Base-by-base conservation (phyloP, 2,888 invertebrate species). In the Napeogenes sylphis region DNA sequence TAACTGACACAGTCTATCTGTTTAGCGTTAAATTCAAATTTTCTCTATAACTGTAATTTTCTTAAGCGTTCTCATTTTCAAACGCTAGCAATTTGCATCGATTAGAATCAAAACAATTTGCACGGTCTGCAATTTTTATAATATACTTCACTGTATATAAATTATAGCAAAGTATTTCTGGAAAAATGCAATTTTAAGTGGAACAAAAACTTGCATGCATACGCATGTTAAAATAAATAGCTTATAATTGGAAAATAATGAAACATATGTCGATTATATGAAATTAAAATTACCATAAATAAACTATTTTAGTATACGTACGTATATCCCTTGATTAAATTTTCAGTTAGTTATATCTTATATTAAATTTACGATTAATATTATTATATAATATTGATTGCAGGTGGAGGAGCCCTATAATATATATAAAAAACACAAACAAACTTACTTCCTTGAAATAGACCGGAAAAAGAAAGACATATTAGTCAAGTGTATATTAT, bases 101-200 rank as follows among this genome's bases (percentile, higher is more conserved):
- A 70, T 72, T 71, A 70, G 64, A 69, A 72, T 68, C 67, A 65
- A 66, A 70, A 69, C 64, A 66, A 58, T 66, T 65, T 62, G 66
- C 51, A 55, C 54, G 53, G 59, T 33, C 57, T 65, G 55, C 63
- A 64, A 64, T 64, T 66, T 60, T 14, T 58, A 58, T 61, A 58
- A 64, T 53, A 56, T 30, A 51, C 51, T 10, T 42, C 8, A 38
- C 1, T 38, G 4, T 38, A 47, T 21, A 47, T 21, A 55, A 59
- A 45, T 33, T 55, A 45, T 14, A 21, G 46, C 46, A 32, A 35
- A 47, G 35, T 61, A 56, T 45, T 51, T 51, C 38, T 51, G 30
- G 30, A 42, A 10, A 10, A 10, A 42, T 8, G 3, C 8, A 12
- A 10, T 42, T 42, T 42, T 42, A 42, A 42, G 42, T 42, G 42